A percentile compares a stretch with the other conserved stretches of the same genome.
Conservation (phyloP, 2,888 invertebrate species). For the Ichneumon xanthorius region DNA sequence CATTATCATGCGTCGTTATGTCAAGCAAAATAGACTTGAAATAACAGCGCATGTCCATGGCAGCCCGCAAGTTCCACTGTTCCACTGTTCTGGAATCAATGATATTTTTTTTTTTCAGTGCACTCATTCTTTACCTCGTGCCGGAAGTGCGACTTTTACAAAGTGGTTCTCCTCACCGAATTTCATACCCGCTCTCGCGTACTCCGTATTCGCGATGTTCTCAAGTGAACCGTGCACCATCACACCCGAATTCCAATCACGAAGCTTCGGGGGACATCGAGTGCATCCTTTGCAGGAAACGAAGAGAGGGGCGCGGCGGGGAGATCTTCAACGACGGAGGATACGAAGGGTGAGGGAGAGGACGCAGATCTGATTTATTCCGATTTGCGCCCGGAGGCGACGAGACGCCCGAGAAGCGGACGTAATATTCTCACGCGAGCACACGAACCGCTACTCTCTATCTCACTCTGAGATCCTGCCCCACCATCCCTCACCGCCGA, state of each 20-base stretch:
- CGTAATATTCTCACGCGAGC: conserved; percentile 70
- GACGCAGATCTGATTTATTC: conserved; percentile 73
- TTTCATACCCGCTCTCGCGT: neutral
- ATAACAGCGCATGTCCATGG: too few relatives aligned
- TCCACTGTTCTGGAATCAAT: too few relatives aligned
- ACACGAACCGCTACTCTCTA: conserved; percentile 64
- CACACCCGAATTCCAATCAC: conserved; percentile 43
- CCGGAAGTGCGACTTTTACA: conserved; percentile 12
- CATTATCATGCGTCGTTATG: too few relatives aligned
- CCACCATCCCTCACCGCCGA: conserved; percentile 71
- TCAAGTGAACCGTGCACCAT: conserved; percentile 40
- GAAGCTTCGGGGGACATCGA: conserved; percentile 42
- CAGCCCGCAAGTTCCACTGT: too few relatives aligned
- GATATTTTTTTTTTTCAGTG: too few relatives aligned
- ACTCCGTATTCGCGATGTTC: conserved; percentile 24
- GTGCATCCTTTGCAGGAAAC: conserved; percentile 26
- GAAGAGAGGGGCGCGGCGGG: conserved; percentile 21
- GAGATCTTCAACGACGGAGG: conserved; percentile 4
- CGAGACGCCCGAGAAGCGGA: conserved; percentile 66
- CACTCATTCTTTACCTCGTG: conserved; percentile 10
- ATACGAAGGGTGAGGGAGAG: conserved; percentile 46
- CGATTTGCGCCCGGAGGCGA: conserved; percentile 74
- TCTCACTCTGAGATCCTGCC: conserved; percentile 31
- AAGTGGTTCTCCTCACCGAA: conserved; percentile 1
- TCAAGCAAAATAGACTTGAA: too few relatives aligned